Conservation (phyloP, 2,797 vertebrate species). For the Ciconia nigra region DNA sequence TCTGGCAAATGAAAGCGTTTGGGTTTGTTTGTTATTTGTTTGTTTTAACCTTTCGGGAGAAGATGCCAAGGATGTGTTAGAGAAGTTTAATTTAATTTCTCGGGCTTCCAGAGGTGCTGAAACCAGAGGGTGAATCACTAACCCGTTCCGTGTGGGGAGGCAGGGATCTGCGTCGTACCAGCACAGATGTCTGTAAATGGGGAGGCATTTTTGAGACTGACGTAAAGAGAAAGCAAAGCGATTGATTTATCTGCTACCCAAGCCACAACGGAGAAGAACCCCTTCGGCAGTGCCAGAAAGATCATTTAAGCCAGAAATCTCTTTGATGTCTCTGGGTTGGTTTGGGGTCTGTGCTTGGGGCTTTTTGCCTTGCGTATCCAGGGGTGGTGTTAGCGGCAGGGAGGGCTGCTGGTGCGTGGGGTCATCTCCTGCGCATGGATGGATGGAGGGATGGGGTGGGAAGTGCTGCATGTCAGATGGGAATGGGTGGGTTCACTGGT, state of each 20-base stretch:
- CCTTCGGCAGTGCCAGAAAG: background rate
- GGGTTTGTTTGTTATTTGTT: background rate
- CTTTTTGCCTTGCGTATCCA: background rate
- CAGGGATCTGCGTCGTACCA: background rate
- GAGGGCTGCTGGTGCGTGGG: background rate
- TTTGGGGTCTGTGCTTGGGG: background rate
- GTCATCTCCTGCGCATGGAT: background rate
- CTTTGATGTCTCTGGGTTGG: background rate
- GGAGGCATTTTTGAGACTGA: background rate
- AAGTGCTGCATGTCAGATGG: background rate
- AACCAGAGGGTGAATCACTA: background rate
- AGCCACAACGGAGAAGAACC: background rate
- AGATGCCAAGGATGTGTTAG: background rate
- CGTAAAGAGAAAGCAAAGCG: background rate
- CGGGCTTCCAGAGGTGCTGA: background rate
- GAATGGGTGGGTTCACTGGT: background rate
- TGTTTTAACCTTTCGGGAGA: background rate
- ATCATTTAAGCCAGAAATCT: background rate
- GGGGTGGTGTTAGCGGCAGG: background rate
- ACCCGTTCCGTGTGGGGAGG: background rate
- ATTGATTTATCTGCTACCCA: background rate
- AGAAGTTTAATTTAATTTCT: background rate
- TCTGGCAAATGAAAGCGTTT: background rate
- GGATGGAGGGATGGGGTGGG: background rate
- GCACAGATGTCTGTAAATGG: accelerated